Evolutionary conservation across 2,797 vertebrate species (phyloP), one percentile per base, ranked within the genome.

Genomic region (Danio jaintianensis): DNA sequence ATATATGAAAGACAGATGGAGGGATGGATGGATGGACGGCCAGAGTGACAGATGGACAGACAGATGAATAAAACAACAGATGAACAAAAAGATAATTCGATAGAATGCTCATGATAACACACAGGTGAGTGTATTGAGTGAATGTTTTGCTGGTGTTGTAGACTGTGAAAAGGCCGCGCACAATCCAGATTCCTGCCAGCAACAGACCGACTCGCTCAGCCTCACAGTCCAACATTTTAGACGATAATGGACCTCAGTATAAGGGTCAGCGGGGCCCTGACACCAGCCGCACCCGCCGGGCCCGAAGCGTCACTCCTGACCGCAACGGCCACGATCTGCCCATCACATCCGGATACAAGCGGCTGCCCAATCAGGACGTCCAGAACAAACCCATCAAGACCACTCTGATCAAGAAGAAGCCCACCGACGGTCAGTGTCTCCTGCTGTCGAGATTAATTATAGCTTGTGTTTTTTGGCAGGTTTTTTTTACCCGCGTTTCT

Each of bases 91-190:
- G 4, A 47, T 1, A 5, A 12, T 2, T 47, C 1, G 4, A 47
- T 5, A 11, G 29, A 29, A 29, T 29, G 29, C 29, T 29, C 1
- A 29, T 29, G 29, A 29, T 29, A 29, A 29, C 29, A 29, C 29
- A 29, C 3, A 29, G 29, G 3, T 29, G 29, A 29, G 29, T 29
- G 29, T 29, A 29, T 29, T 29, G 29, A 29, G 3, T 29, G 29
- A 29, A 29, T 29, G 29, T 29, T 29, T 29, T 15, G 59, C 20
- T 36, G 63, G 47, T 74, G 71, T 67, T 82, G 0, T 86, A 99
- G 98, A 99, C 97, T 0, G 89, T 99, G 58, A 99, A 97, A 86
- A 95, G 97, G 2, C 93, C 93, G 0, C 94, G 94, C 36, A 97
- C 91, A 67, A 88, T 99, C 85, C 93, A 97, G 55, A 86, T 99